Evolutionary conservation across 2,797 vertebrate genomes (phyloP), one percentile per base, ranked within the genome.

Genomic region (Syngnathus acus): DNA sequence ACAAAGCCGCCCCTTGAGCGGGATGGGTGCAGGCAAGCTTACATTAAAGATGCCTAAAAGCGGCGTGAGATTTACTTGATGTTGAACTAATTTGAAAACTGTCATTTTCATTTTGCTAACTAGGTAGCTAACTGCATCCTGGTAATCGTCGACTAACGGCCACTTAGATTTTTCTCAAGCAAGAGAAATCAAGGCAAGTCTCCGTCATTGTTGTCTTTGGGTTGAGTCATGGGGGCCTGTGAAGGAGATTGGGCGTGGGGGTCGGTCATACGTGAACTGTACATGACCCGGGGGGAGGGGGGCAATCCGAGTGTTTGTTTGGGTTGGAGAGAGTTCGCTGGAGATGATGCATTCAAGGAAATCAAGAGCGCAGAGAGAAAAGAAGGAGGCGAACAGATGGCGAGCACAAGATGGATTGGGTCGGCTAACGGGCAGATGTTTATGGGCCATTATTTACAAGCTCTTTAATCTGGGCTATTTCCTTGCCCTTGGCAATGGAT

Each of bases 401-500:
- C 81, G 71, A 82, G 84, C 76, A 78, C 16, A 69, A 82, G 82
- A 86, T 86, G 79, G 82, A 87, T 84, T 72, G 75, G 77, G 66
- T 57, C 51, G 71, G 69, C 84, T 86, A 87, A 86, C 77, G 81
- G 81, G 83, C 87, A 89, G 88, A 90, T 89, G 85, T 88, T 89
- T 90, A 89, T 85, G 84, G 82, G 78, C 80, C 77, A 87, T 91
- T 87, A 85, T 88, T 89, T 87, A 90, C 89, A 86, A 87, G 81
- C 86, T 86, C 82, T 90, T 90, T 87, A 90, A 89, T 90, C 87
- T 85, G 85, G 82, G 76, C 79, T 81, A 86, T 89, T 90, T 90
- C 87, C 84, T 87, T 79, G 88, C 88, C 90, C 89, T 90, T 91
- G 90, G 86, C 87, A 87, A 84, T 91, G 88, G 83, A 87, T 86